Evolutionary conservation across 2,797 vertebrate species (phyloP).

Genomic region (Hemitrygon akajei): DNA sequence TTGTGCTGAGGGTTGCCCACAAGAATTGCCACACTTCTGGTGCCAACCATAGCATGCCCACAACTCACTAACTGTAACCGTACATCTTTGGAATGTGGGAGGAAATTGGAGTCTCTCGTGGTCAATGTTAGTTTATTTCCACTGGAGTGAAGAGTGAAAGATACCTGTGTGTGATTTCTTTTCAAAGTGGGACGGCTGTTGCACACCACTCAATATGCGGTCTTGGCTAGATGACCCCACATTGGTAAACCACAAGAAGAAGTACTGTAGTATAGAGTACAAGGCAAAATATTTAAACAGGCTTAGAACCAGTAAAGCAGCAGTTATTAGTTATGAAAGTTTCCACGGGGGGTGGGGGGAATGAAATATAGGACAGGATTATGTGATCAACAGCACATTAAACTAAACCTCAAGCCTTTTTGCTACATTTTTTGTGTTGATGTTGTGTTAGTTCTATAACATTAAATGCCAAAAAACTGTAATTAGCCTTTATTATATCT

Average conservation of each 20-base stretch:
- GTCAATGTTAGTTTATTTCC: too few species aligned
- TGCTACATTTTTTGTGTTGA: not conserved
- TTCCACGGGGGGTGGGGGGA: not conserved
- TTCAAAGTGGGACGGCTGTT: too few species aligned
- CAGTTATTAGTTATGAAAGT: not conserved
- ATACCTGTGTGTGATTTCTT: too few species aligned
- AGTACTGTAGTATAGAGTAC: not conserved
- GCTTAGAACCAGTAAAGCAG: not conserved
- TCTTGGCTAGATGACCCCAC: too few species aligned
- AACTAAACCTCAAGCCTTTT: not conserved
- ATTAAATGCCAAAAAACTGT: not conserved
- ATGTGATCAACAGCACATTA: not conserved
- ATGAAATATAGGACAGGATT: not conserved
- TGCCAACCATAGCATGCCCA: too few species aligned
- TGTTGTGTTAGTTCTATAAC: not conserved
- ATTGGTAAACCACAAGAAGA: not conserved
- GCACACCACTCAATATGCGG: too few species aligned
- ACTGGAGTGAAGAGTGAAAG: too few species aligned
- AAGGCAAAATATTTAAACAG: not conserved
- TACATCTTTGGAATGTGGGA: too few species aligned
- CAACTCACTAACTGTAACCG: too few species aligned
- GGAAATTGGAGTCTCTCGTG: too few species aligned
- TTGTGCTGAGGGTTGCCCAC: too few species aligned
- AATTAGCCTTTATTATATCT: not conserved
- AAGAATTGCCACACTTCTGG: too few species aligned